Base-by-base conservation (phyloP, 2,113 vertebrate species). In the Megalops atlanticus region DNA sequence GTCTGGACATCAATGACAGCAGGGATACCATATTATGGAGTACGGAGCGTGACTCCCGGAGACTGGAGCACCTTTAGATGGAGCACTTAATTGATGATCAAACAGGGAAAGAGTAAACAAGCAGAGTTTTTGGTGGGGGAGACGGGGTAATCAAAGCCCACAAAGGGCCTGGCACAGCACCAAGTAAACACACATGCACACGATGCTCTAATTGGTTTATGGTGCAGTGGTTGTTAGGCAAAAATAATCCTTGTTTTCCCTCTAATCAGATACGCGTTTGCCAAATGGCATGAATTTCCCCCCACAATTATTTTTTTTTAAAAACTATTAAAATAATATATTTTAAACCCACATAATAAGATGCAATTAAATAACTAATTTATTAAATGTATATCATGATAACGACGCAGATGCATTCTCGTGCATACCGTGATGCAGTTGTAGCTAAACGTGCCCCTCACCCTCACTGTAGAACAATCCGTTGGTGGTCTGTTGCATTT, bases 81-180 rank as follows among this genome's bases (percentile, higher is more conserved):
- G 81, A 87, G 49, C 84, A 84, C 82, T 88, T 92, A 90, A 93
- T 90, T 92, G 89, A 92, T 91, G 88, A 93, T 93, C 91, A 93
- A 93, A 92, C 89, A 86, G 82, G 78, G 86, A 90, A 93, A 90
- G 91, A 91, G 92, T 91, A 89, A 91, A 91, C 89, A 82, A 84
- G 81, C 88, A 84, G 87, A n/a, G n/a, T n/a, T n/a, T n/a, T n/a
- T 90, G 85, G 86, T 58, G 16, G 49, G 16, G 49, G n/a, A 27
- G 58, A 27, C 1, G 72, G 39, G 16, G 11, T n/a, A 41, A n/a
- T 8, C n/a, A n/a, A n/a, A n/a, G n/a, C n/a, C n/a, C n/a, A n/a
- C 72, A 41, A 18, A 2, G 38, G 70, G 12, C 2, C 58, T 24
- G 24, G 58, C 27, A 31, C 24, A 64, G n/a, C 31, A 10, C n/a